phyloP scores from a whole-genome alignment of 2,888 invertebrate species.

The Brenthis hecate region DNA sequence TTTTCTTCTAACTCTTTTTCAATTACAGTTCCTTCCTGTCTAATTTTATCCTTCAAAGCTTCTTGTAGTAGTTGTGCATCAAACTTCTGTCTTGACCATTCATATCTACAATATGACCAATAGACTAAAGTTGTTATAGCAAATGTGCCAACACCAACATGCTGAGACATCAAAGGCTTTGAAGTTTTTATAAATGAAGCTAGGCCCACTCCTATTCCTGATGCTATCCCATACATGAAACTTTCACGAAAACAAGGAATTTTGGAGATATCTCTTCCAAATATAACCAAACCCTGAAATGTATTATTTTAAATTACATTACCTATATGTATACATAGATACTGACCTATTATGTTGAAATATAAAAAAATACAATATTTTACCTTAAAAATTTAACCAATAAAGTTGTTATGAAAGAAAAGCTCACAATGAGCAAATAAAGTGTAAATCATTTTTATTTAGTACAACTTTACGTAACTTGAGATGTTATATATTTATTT shows the following conservation, averaged over 20 bases:
- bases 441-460: no score
- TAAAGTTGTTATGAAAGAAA: no score
- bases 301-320: constrained; percentile 3
- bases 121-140: constrained; percentile 84
- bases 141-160: constrained; percentile 86
- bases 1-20: constrained; percentile 74
- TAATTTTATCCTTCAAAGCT: constrained; percentile 82
- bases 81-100: constrained; percentile 85
- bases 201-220: constrained; percentile 86
- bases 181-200: constrained; percentile 89
- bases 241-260: constrained; percentile 92
- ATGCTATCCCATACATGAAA: constrained; percentile 87
- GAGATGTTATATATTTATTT: no score
- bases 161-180: constrained; percentile 82
- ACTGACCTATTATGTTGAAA: constrained; percentile 42
- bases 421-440: no score
- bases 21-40: constrained; percentile 84
- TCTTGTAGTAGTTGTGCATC: constrained; percentile 84
- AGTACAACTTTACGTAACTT: no score
- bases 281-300: constrained; percentile 82
- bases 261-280: constrained; percentile 87
- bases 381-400: no score
- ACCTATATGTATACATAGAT: constrained; percentile 42
- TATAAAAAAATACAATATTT: background rate
- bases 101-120: constrained; percentile 87